Conservation (phyloP, 2,888 invertebrate species). For the Crematogaster levior region DNA sequence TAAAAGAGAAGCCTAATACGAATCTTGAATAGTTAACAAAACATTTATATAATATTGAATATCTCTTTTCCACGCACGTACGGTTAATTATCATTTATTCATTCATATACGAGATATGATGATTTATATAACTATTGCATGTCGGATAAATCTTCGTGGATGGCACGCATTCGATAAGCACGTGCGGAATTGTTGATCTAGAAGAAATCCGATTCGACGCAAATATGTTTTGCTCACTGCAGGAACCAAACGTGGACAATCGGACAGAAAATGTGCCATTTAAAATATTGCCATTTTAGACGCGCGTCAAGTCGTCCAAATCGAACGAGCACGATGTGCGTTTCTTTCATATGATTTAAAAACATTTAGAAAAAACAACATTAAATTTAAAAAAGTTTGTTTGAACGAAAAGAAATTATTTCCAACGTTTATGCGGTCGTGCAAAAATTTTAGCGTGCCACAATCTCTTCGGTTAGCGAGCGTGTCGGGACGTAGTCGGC, state of each 20-base stretch:
- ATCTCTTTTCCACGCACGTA: background rate
- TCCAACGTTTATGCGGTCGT: background rate
- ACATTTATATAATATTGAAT: background rate
- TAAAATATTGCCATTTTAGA: conserved; percentile 67
- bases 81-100: conserved; percentile 21
- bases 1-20: background rate
- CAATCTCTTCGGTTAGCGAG: background rate
- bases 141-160: background rate
- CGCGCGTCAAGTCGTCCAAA: conserved; percentile 48
- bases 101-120: background rate
- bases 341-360: background rate
- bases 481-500: conserved; percentile 20
- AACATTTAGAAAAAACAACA: background rate
- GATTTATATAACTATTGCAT: background rate
- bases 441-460: conserved; percentile 2
- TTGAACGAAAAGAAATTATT: background rate
- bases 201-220: conserved; percentile 71
- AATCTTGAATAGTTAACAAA: background rate
- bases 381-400: background rate
- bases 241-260: conserved; percentile 8
- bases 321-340: background rate
- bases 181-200: conserved; percentile 66
- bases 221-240: conserved; percentile 54
- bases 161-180: conserved; percentile 50
- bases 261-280: conserved; percentile 46